Percentiles rank a stretch among this genome's conserved stretches.
Conservation (phyloP, 2,113 vertebrate genomes). For the Phaethornis superciliosus region DNA sequence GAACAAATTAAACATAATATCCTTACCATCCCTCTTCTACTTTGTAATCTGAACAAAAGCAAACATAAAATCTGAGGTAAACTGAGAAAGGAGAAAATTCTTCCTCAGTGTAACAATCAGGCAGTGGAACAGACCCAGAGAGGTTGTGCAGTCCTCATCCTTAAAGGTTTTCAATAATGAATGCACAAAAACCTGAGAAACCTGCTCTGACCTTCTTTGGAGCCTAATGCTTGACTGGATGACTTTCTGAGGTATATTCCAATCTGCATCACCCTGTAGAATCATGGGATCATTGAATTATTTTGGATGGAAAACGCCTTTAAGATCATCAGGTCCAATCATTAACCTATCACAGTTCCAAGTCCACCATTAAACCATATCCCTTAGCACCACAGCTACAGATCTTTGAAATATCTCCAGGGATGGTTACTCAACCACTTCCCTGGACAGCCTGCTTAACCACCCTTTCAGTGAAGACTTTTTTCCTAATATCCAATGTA, state of each 20-base stretch:
- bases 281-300: too few relatives aligned
- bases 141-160: background rate
- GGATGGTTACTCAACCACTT: too few relatives aligned
- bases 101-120: background rate
- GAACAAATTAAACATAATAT: background rate
- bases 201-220: background rate
- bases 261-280: background rate
- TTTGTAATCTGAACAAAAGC: background rate
- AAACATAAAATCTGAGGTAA: background rate
- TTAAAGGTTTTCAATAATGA: background rate
- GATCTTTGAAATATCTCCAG: too few relatives aligned
- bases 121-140: background rate
- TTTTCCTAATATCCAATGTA: too few relatives aligned
- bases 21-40: background rate
- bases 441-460: too few relatives aligned
- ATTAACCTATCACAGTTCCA: too few relatives aligned
- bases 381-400: too few relatives aligned
- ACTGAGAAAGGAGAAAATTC: background rate
- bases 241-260: background rate
- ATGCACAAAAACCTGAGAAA: background rate
- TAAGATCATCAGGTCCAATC: too few relatives aligned
- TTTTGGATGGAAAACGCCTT: too few relatives aligned
- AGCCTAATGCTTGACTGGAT: background rate
- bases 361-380: too few relatives aligned
- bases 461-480: too few relatives aligned